Base-by-base conservation (phyloP, 2,888 invertebrate genomes). In the Pantelozetes paolii region DNA sequence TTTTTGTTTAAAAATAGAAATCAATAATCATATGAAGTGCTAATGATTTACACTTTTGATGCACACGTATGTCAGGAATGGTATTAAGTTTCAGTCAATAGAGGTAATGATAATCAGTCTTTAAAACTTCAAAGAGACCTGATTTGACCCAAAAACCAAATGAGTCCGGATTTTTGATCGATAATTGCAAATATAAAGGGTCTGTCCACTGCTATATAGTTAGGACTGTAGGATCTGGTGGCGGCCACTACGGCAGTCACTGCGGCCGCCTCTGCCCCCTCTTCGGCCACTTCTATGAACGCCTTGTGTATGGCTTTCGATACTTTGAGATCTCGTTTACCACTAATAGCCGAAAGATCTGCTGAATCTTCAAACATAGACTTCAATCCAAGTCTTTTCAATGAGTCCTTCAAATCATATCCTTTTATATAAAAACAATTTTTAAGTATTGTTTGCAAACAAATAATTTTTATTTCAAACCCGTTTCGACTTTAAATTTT, bases 141-240 rank as follows among this genome's bases (percentile, higher is more conserved):
- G 23, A 67, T 40, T 72, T 67, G 62, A 6, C 57, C 75, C 23
- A 67, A 40, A 64, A 67, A 75, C 42, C 62, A 48, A 54, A 69
- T 71, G 71, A 67, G 64, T n/a, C 59, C 67, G 28, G 28, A 62
- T 9, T 48, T 45, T 15, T 74, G 73, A 57, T 79, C 76, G 11
- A 75, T 59, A 67, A 82, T 81, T 50, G 80, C 76, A 76, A 80
- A 80, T 62, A 81, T 54, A 77, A 82, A 82, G 0, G 82, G 81
- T 54, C 79, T 80, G 62, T 81, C 78, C 3, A 79, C 80, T 42
- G 20, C 8, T 1, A 64, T 74, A 69, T 80, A 76, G 57, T 67
- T 30, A 0, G 72, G 32, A 40, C 36, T 15, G 3, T 42, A 67
- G 45, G 42, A 23, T 13, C 69, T 71, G 30, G 71, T 42, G 5